Conservation (phyloP, 2,113 vertebrate genomes). For the Apistogramma diplotaenia region DNA sequence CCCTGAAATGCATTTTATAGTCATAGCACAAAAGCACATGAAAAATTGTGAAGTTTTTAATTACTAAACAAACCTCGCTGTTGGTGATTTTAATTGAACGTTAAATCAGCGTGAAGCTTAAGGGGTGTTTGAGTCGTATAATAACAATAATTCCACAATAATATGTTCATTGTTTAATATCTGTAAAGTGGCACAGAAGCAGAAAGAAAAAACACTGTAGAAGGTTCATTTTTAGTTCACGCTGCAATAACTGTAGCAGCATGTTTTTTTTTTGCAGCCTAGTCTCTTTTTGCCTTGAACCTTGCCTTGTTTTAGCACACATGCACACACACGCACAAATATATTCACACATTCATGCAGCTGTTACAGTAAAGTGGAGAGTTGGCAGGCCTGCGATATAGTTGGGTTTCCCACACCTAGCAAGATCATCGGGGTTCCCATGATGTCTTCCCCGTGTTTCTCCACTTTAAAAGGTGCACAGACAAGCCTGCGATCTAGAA, state of each 20-base stretch:
- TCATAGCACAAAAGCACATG: background rate
- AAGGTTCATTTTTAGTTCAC: constrained; percentile 23
- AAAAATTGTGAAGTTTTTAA: background rate
- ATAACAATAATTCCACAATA: background rate
- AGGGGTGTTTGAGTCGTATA: background rate
- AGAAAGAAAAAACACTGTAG: background rate
- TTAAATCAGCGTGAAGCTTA: background rate
- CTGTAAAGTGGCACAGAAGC: background rate
- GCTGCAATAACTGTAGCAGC: background rate
- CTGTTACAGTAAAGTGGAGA: constrained; percentile 21
- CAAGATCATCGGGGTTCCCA: background rate
- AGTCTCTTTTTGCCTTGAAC: background rate
- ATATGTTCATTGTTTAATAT: background rate
- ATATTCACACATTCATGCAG: constrained; percentile 42
- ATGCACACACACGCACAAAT: background rate
- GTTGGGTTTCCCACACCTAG: constrained; percentile 37
- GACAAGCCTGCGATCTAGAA: background rate
- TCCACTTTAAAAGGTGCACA: background rate
- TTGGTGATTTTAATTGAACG: background rate
- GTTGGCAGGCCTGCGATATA: constrained; percentile 10
- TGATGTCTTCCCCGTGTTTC: background rate
- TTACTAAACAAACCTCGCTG: background rate
- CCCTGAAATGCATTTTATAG: background rate
- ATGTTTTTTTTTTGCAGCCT: background rate
- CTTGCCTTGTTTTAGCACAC: background rate